Percentiles rank a stretch among this genome's conserved stretches.
These are phyloP conservation scores for Prietella phreatophila DNA, from an alignment of 2,113 vertebrate genomes.

Conservation along the genomic window DNA sequence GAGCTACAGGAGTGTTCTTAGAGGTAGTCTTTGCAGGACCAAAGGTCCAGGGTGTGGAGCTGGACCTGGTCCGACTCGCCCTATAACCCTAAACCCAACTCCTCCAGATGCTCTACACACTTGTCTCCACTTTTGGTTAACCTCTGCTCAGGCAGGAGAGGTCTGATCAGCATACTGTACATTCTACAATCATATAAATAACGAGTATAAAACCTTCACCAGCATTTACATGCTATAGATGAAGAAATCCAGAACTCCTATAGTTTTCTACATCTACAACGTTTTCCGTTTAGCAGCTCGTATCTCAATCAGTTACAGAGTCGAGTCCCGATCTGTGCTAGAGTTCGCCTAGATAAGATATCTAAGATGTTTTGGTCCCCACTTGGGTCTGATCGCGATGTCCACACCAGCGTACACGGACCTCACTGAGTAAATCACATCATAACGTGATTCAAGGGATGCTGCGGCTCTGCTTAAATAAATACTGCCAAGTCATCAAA, in stretches of 20 bases:
- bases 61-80: neutral
- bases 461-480: neutral
- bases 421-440: neutral
- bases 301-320: neutral
- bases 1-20: neutral
- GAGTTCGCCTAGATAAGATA: neutral
- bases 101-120: neutral
- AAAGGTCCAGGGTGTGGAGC: neutral
- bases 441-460: neutral
- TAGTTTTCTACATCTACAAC: neutral
- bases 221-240: neutral
- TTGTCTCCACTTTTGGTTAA: neutral
- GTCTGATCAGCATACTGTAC: neutral
- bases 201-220: neutral
- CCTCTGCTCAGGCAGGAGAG: neutral
- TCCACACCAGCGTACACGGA: neutral
- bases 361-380: neutral
- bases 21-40: neutral
- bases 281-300: conserved; percentile 9
- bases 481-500: neutral
- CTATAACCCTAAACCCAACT: neutral
- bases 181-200: neutral
- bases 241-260: neutral
- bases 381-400: neutral
- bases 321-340: neutral